phyloP scores from a whole-genome alignment of 2,113 vertebrate species.

The Bujurquina vittata region DNA sequence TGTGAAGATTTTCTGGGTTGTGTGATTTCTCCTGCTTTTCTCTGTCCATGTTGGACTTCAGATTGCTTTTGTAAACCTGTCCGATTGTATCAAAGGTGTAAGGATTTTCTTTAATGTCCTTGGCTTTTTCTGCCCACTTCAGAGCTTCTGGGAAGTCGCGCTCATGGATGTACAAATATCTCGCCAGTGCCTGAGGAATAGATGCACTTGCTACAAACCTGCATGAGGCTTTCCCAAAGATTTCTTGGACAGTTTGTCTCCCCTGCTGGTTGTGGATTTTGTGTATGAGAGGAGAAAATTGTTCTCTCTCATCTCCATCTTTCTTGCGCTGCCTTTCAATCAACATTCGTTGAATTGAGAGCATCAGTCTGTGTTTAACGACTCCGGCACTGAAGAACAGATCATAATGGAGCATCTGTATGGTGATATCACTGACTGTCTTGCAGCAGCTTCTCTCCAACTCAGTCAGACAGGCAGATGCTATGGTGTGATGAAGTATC shows the following conservation, averaged over 20 bases:
- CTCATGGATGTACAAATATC: slow-evolving; percentile 63
- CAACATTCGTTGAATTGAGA: slow-evolving; percentile 45
- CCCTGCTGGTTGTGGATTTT: slow-evolving; percentile 52
- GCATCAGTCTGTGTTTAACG: slow-evolving; percentile 49
- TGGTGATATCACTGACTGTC: not conserved
- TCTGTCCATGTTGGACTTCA: slow-evolving; percentile 62
- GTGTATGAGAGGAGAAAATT: slow-evolving; percentile 60
- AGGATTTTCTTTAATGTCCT: slow-evolving; percentile 75
- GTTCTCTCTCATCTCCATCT: slow-evolving; percentile 46
- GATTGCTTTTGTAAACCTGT: slow-evolving; percentile 81
- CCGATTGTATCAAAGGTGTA: slow-evolving; percentile 82
- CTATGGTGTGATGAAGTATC: slow-evolving; percentile 48
- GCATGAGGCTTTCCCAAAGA: slow-evolving; percentile 65
- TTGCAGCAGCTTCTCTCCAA: slow-evolving; percentile 4
- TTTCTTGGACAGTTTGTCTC: slow-evolving; percentile 35
- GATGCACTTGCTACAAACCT: slow-evolving; percentile 39
- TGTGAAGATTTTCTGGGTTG: slow-evolving; percentile 45
- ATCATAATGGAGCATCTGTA: slow-evolving; percentile 59
- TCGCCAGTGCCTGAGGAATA: slow-evolving; percentile 71
- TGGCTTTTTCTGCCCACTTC: slow-evolving; percentile 80
- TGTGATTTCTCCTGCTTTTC: slow-evolving; percentile 48
- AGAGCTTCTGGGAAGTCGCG: slow-evolving; percentile 52
- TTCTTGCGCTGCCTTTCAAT: slow-evolving; percentile 59
- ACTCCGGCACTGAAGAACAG: slow-evolving; percentile 60
- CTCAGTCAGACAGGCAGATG: slow-evolving; percentile 57